Evolutionary conservation across 1,140 invertebrate species (phyloP), one percentile per base, ranked within the genome.

Genomic region (Drosophila sturtevanti): DNA sequence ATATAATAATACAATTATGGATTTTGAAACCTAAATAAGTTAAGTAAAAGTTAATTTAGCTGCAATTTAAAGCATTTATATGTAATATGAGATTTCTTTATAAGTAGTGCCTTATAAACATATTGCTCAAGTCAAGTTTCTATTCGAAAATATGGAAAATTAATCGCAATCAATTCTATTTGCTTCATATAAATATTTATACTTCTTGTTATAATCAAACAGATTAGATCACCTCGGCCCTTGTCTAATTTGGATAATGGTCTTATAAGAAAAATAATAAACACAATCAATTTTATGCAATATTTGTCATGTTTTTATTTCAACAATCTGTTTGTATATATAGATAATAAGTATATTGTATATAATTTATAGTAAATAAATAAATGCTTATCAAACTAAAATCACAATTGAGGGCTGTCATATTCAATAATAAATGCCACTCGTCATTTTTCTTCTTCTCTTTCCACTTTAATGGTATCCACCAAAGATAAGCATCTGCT

Each of bases 401-500:
- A 86, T 86, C 81, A 86, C 81, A 86, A 65, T 62, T 31, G 58
- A 48, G 51, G 77, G 81, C 73, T 86, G 67, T 75, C 61, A 65
- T 62, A 63, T 35, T 68, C 55, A 52, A 48, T 68, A 48, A n/a
- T 48, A 48, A 48, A 48, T 48, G 41, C 41, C 41, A 48, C 41
- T 48, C 16, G 41, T 21, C 41, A 48, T 21, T 48, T 21, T 48
- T 9, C n/a, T 18, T 0, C 16, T 38, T 12, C 11, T 12, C 10
- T 27, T 24, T 12, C 16, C 41, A 22, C 24, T 4, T 65, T 18
- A 79, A 1, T 44, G 71, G n/a, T 70, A 68, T 0, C 63, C 31
- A 14, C 82, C 84, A 44, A 87, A 87, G 68, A 89, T 70, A 38
- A 87, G 63, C 22, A 87, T 65, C 22, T 87, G 82, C 63, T 86